Evolutionary conservation across 1,140 invertebrate genomes (phyloP).

Genomic region (Panulirus ornatus): DNA sequence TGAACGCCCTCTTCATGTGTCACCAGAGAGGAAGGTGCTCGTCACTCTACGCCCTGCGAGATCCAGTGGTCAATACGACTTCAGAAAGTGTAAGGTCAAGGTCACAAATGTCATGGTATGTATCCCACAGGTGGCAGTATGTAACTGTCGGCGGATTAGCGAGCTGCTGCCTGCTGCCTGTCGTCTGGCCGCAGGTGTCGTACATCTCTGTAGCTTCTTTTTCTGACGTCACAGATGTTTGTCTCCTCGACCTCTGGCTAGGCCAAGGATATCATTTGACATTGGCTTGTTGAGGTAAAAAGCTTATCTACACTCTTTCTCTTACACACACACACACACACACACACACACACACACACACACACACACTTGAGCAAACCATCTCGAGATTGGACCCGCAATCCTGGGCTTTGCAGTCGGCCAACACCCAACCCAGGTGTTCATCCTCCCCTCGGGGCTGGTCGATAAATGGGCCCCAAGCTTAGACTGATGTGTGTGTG

Average conservation of each 20-base stretch:
- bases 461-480: too few relatives aligned
- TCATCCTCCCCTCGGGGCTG: too few relatives aligned
- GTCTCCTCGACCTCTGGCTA: background rate
- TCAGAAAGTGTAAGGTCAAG: too few relatives aligned
- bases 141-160: too few relatives aligned
- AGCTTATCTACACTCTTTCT: background rate
- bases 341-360: constrained; percentile 7
- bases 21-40: too few relatives aligned
- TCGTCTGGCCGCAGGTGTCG: background rate
- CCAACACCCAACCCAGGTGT: too few relatives aligned
- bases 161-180: background rate
- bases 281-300: background rate
- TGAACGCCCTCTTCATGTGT: too few relatives aligned
- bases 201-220: background rate
- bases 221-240: background rate
- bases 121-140: too few relatives aligned
- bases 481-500: too few relatives aligned
- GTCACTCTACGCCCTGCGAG: too few relatives aligned
- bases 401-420: background rate
- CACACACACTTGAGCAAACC: background rate
- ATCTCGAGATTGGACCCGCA: background rate
- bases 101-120: too few relatives aligned
- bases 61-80: too few relatives aligned
- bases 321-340: background rate
- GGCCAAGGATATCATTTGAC: background rate